A percentile compares a stretch with the other conserved stretches of the same genome.
Conservation (phyloP, 1,140 invertebrate species). For the Drosophila novamexicana region DNA sequence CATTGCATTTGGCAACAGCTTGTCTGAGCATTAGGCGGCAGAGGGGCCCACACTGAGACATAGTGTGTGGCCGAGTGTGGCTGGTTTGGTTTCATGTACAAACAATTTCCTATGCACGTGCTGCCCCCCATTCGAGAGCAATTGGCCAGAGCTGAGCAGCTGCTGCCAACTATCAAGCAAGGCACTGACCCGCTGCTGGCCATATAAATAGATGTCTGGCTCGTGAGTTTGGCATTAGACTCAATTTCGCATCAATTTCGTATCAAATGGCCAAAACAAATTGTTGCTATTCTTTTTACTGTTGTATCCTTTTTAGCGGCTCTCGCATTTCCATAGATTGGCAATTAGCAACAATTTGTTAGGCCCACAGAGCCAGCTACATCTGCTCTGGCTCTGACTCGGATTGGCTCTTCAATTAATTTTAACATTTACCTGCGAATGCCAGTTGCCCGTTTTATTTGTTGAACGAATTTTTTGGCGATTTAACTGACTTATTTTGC, state of each 20-base stretch:
- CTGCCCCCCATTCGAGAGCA: not conserved
- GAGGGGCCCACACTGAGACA: no score
- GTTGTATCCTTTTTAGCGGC: slow-evolving; percentile 19
- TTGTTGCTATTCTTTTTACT: slow-evolving; percentile 10
- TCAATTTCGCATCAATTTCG: slow-evolving; percentile 1
- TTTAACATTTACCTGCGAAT: slow-evolving; percentile 64
- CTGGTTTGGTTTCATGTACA: not conserved
- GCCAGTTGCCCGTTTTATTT: slow-evolving; percentile 13
- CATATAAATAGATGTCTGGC: slow-evolving; percentile 31
- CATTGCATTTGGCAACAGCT: slow-evolving; percentile 51
- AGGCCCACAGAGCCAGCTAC: no score
- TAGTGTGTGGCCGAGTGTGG: no score
- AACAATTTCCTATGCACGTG: not conserved
- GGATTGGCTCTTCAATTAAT: not conserved
- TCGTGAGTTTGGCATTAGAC: slow-evolving; percentile 47
- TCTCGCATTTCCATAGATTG: not conserved
- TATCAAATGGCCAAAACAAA: slow-evolving; percentile 21
- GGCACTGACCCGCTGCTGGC: slow-evolving; percentile 7
- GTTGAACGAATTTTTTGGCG: slow-evolving; percentile 31
- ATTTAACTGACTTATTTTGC: not conserved
- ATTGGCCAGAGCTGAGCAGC: not conserved
- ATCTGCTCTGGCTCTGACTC: no score
- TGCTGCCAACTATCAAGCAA: not conserved
- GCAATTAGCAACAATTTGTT: slow-evolving; percentile 50
- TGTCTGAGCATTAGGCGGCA: not conserved